These are phyloP conservation scores for Oryctolagus cuniculus DNA, from an alignment of 2,113 vertebrate species.

Conservation along the genomic window DNA sequence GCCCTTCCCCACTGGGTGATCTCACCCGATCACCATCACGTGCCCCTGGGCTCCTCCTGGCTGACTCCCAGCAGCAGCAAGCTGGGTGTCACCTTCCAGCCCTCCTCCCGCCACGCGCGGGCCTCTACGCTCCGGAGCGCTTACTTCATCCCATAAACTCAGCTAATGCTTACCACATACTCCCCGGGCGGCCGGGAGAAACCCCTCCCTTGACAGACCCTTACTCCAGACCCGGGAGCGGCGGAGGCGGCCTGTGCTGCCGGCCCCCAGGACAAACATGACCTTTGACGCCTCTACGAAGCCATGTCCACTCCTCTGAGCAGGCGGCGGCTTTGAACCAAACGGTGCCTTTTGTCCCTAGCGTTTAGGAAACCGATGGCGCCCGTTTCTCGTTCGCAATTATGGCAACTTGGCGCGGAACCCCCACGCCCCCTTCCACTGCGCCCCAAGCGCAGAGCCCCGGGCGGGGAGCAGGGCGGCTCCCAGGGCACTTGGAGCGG, in stretches of 20 bases:
- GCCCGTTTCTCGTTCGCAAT: constrained; percentile 71
- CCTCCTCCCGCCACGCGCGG: constrained; percentile 13
- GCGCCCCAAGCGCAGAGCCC: not conserved
- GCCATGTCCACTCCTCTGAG: not conserved
- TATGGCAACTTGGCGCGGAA: constrained; percentile 60
- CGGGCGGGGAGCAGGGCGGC: not conserved
- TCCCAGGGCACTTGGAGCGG: constrained; percentile 68
- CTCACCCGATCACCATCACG: not conserved
- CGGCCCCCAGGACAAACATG: not conserved
- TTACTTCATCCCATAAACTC: constrained; percentile 68
- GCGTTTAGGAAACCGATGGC: constrained; percentile 62
- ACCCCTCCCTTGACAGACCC: not conserved
- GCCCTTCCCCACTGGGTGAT: not conserved
- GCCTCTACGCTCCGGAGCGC: constrained; percentile 35
- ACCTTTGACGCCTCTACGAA: constrained; percentile 66
- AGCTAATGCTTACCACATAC: constrained; percentile 66
- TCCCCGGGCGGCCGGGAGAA: not conserved
- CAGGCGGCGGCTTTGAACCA: not conserved
- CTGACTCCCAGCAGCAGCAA: not conserved
- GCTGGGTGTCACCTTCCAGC: constrained; percentile 42
- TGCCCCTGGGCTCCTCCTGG: not conserved
- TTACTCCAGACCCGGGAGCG: not conserved
- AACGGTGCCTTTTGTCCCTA: not conserved
- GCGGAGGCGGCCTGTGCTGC: not conserved
- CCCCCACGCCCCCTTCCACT: not conserved